Evolutionary conservation across 2,113 vertebrate genomes (phyloP).

Genomic region (Dicerorhinus sumatrensis): DNA sequence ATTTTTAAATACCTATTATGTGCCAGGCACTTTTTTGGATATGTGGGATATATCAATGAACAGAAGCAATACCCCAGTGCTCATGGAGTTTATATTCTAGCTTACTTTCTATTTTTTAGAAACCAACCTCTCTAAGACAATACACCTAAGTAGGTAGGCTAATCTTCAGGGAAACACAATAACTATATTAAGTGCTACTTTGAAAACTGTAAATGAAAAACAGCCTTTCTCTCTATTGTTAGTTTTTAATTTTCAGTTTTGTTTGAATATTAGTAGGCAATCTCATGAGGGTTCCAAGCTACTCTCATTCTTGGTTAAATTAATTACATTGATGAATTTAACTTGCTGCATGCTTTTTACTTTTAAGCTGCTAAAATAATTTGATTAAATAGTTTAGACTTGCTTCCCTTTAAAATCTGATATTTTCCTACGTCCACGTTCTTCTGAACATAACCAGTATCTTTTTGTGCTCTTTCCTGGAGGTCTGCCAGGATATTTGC

Average conservation of each 20-base stretch:
- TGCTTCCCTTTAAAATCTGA: neutral
- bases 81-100: neutral
- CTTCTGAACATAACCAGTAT: neutral
- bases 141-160: neutral
- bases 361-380: neutral
- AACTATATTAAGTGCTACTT: neutral
- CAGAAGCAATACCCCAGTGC: neutral
- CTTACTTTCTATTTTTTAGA: neutral
- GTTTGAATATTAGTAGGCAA: neutral
- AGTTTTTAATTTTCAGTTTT: conserved; percentile 9
- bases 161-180: neutral
- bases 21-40: neutral
- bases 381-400: neutral
- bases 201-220: neutral
- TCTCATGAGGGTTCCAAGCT: neutral
- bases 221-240: neutral
- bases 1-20: conserved; percentile 1
- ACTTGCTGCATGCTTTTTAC: neutral
- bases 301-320: neutral
- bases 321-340: conserved; percentile 2
- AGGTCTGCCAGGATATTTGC: neutral
- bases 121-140: neutral
- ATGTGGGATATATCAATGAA: neutral
- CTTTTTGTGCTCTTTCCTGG: neutral
- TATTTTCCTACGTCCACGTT: neutral